Percentiles rank a stretch among this genome's conserved stretches.
phyloP scores from a whole-genome alignment of 1,140 invertebrate species.

The Drosophila burlai region DNA sequence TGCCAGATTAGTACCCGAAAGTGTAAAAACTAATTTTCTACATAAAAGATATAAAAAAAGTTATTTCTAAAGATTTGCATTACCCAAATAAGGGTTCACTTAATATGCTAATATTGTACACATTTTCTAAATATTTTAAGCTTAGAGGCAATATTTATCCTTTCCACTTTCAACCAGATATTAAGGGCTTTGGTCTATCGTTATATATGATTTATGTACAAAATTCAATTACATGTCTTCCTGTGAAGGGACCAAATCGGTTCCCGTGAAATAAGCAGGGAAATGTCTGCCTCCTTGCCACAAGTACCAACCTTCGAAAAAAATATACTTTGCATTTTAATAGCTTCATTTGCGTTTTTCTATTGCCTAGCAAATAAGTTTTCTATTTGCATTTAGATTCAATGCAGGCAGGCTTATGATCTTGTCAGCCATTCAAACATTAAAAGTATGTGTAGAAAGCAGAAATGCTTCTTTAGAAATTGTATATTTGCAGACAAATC shows the following conservation, averaged over 20 bases:
- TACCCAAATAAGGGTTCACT: neutral
- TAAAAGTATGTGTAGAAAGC: conserved; percentile 22
- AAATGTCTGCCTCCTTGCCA: conserved; percentile 2
- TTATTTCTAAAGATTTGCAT: neutral
- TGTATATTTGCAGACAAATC: conserved; percentile 48
- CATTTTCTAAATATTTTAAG: no score
- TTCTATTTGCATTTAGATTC: conserved; percentile 74
- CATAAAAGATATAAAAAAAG: no score
- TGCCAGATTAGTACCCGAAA: conserved; percentile 20
- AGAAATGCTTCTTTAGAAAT: conserved; percentile 33
- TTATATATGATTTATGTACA: conserved; percentile 2
- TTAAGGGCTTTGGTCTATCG: neutral
- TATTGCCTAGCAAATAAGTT: conserved; percentile 49
- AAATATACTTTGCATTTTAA: conserved; percentile 70
- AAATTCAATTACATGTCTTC: conserved; percentile 1
- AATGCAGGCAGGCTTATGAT: conserved; percentile 35
- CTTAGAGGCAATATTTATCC: neutral
- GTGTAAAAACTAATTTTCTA: neutral
- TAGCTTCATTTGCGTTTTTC: conserved; percentile 69
- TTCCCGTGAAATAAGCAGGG: neutral
- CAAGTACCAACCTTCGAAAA: conserved; percentile 31
- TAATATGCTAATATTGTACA: neutral
- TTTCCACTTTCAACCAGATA: neutral
- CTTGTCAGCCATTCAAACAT: conserved; percentile 29
- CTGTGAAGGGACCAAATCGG: neutral